phyloP scores from a whole-genome alignment of 2,797 vertebrate species.

The Chaunax sp. region DNA sequence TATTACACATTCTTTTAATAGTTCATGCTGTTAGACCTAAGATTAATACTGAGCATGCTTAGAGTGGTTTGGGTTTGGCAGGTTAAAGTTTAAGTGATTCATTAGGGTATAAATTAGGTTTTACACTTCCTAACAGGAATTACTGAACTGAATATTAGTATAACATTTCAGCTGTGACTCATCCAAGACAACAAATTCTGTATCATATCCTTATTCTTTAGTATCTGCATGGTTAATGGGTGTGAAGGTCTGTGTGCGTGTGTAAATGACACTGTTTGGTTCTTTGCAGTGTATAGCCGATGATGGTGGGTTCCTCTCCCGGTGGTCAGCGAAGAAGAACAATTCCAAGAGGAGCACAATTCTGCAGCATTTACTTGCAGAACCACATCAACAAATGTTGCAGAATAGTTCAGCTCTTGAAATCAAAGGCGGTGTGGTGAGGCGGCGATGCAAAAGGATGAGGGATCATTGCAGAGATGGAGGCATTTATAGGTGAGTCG shows the following conservation, averaged over 20 bases:
- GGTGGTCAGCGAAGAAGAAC: slow-evolving; percentile 79
- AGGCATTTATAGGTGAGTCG: slow-evolving; percentile 49
- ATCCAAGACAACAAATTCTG: not conserved
- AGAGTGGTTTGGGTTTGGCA: not conserved
- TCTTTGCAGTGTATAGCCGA: slow-evolving; percentile 48
- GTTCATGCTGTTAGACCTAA: not conserved
- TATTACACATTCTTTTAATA: not conserved
- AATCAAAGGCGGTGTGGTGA: slow-evolving; percentile 80
- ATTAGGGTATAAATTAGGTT: not conserved
- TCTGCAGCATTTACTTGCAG: slow-evolving; percentile 87
- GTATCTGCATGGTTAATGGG: not conserved
- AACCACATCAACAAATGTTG: slow-evolving; percentile 87
- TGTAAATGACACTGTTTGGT: slow-evolving; percentile 16
- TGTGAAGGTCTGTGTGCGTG: not conserved
- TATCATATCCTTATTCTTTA: not conserved
- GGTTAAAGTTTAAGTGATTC: not conserved
- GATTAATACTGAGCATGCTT: too few species aligned
- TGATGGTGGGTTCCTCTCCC: slow-evolving; percentile 68
- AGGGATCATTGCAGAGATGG: slow-evolving; percentile 71
- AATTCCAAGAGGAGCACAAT: slow-evolving; percentile 88
- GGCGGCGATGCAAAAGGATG: slow-evolving; percentile 75
- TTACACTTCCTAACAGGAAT: not conserved
- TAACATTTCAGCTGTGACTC: not conserved
- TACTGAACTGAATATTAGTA: not conserved
- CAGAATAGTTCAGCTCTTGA: slow-evolving; percentile 89